Conservation (phyloP, 2,888 invertebrate species). For the Panzeria rudis region DNA sequence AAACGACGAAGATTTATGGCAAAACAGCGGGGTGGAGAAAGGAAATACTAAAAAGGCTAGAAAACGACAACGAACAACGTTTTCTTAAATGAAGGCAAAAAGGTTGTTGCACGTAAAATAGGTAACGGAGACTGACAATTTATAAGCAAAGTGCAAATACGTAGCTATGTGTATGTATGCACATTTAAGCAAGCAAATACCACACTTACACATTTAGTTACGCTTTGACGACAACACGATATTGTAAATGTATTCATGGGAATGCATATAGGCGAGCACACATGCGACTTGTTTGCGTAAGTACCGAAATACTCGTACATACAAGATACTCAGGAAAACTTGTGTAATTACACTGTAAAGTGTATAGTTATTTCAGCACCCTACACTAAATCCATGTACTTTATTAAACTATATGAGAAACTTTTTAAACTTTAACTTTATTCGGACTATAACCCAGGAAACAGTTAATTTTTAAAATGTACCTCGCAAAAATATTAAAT, state of each 20-base stretch:
- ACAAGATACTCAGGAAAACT: constrained; percentile 22
- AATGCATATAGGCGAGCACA: constrained; percentile 6
- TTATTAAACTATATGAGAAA: no score
- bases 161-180: not conserved
- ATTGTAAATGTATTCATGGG: not conserved
- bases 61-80: constrained; percentile 17
- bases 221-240: constrained; percentile 4
- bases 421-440: no score
- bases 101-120: constrained; percentile 78
- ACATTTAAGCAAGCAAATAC: not conserved
- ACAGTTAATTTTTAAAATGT: no score
- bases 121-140: constrained; percentile 76
- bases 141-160: constrained; percentile 42
- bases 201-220: constrained; percentile 1
- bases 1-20: not conserved
- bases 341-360: constrained; percentile 13
- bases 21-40: not conserved
- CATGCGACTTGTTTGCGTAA: not conserved
- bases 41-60: constrained; percentile 14
- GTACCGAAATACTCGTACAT: constrained; percentile 6
- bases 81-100: constrained; percentile 76
- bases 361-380: constrained; percentile 7
- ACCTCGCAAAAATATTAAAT: no score
- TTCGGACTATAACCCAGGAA: no score
- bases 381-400: not conserved